These are phyloP conservation scores for Heliconius charithonia DNA, from an alignment of 2,888 invertebrate genomes.

Conservation along the genomic window DNA sequence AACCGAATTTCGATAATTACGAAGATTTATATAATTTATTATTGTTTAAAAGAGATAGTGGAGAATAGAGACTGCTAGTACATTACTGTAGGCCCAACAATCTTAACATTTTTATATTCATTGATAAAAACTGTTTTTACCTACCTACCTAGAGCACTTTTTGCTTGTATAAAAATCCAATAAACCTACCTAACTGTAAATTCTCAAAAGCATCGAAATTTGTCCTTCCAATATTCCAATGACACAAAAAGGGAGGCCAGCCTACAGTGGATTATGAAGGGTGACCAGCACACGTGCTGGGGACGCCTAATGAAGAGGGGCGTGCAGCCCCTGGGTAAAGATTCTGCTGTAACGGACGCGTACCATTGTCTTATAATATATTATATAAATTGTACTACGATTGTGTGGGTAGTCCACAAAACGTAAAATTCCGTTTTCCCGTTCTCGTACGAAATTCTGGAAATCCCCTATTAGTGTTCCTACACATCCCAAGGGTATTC, in stretches of 20 bases:
- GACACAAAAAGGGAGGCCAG: slow-evolving; percentile 56
- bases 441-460: no score
- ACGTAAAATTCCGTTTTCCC: not conserved
- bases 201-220: slow-evolving; percentile 25
- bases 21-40: no score
- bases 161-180: not conserved
- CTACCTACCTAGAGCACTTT: not conserved
- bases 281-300: slow-evolving; percentile 76
- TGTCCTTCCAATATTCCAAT: slow-evolving; percentile 42
- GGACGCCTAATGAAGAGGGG: slow-evolving; percentile 78
- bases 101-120: no score
- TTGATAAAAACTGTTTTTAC: no score
- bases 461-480: no score
- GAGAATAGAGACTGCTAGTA: no score
- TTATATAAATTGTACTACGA: not conserved
- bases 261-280: slow-evolving; percentile 64
- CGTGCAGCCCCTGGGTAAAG: slow-evolving; percentile 60
- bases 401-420: not conserved
- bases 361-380: slow-evolving; percentile 2
- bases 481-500: no score
- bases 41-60: no score
- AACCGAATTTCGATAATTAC: no score
- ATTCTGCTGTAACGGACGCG: slow-evolving; percentile 21
- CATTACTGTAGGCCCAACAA: no score
- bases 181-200: not conserved